These are phyloP conservation scores for Rhabdomys dilectus DNA, from an alignment of 2,113 vertebrate species.

Conservation along the genomic window DNA sequence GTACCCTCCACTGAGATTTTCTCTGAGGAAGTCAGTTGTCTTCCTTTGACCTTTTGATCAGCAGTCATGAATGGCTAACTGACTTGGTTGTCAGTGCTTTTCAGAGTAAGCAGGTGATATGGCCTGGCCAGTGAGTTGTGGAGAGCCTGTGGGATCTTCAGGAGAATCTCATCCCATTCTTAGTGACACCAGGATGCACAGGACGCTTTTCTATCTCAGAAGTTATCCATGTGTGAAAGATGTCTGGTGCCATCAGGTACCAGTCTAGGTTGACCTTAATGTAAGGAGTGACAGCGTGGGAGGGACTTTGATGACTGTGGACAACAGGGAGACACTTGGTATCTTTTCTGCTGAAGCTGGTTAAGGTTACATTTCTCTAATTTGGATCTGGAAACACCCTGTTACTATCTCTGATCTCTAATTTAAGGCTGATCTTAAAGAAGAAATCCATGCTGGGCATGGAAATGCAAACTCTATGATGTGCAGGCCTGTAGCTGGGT, in stretches of 20 bases:
- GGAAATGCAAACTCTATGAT: neutral
- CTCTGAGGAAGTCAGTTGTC: neutral
- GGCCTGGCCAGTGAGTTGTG: neutral
- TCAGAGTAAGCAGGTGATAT: neutral
- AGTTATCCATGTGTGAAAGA: neutral
- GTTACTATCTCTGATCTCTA: neutral
- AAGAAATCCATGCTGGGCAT: neutral
- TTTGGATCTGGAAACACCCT: neutral
- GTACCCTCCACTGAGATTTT: neutral
- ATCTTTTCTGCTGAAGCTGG: neutral
- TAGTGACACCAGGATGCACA: neutral
- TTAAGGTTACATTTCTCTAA: neutral
- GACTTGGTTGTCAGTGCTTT: neutral
- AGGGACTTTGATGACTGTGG: neutral
- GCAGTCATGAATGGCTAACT: neutral
- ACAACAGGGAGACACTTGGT: neutral
- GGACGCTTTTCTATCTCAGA: neutral
- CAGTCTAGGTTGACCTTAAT: neutral
- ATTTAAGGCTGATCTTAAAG: neutral
- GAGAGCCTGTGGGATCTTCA: neutral
- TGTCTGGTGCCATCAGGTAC: neutral
- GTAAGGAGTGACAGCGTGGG: neutral
- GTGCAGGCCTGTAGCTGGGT: neutral
- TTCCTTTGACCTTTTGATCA: neutral
- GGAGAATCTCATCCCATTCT: neutral